These are phyloP conservation scores for Lapara coniferarum DNA, from an alignment of 2,888 invertebrate species.

Conservation along the genomic window DNA sequence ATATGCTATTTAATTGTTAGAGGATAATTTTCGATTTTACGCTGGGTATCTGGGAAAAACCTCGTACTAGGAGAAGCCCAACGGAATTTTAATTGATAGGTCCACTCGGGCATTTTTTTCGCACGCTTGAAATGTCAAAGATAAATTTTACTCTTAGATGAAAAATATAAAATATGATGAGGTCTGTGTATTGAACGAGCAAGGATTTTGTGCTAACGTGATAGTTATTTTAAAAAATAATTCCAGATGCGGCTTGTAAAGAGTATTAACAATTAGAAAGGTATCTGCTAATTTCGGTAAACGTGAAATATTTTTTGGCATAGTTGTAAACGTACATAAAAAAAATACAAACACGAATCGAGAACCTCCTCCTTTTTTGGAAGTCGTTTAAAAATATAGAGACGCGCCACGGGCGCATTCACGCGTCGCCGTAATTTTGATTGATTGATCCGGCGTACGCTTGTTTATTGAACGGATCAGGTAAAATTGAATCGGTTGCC, in stretches of 20 bases:
- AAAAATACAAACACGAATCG: no score
- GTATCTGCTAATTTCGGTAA: background rate
- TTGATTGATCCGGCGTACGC: conserved; percentile 34
- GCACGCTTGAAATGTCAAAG: background rate
- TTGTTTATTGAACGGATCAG: conserved; percentile 31
- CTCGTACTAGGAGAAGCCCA: background rate
- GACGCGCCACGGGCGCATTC: background rate
- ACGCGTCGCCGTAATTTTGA: conserved; percentile 24
- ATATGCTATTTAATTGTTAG: background rate
- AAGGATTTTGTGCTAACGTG: background rate
- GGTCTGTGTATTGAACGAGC: background rate
- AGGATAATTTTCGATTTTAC: background rate
- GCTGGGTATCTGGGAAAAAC: background rate
- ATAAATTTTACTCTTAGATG: background rate
- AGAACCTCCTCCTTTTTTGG: no score
- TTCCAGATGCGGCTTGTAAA: no score
- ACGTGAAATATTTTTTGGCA: background rate
- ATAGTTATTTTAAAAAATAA: no score
- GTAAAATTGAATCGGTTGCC: conserved; percentile 30
- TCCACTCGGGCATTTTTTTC: background rate
- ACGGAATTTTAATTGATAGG: background rate
- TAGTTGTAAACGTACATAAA: background rate
- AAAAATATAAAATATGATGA: background rate
- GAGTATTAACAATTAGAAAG: background rate
- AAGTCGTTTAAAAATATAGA: no score